Evolutionary conservation across 2,888 invertebrate genomes (phyloP), one percentile per base, ranked within the genome.

Genomic region (Idaea biselata): DNA sequence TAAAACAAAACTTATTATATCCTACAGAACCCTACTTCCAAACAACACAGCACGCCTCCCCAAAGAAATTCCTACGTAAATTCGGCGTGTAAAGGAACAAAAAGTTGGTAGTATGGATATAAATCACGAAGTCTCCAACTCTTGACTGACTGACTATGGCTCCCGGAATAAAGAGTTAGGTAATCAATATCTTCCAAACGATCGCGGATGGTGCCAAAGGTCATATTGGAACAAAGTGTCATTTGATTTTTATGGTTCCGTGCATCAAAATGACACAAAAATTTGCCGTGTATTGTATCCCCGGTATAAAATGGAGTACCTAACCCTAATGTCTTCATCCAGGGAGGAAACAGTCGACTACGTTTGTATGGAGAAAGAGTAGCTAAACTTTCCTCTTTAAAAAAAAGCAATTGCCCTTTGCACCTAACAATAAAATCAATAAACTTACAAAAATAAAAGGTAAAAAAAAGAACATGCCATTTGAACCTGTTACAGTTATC

Each of bases 401-500:
- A 14, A 14, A 44, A 8, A 8, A 14, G 14, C 44, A 44, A 44
- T 44, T 44, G 44, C 44, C 44, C 44, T 44, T 44, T 44, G 11
- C 44, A 44, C 44, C 14, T 44, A 44, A 44, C 44, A 44, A 14
- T 44, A 44, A 44, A 44, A 44, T 1, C 44, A 44, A 11, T 44
- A 44, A 44, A 44, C 14, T 44, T 25, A 5, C 3, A 25, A 25
- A 25, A 25, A n/a, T n/a, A n/a, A 25, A 25, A 25, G 5, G 25
- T 25, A 25, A 25, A 44, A 44, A 44, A 44, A 33, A 44, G 14
- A 44, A 44, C 44, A 14, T 14, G 44, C 44, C 44, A 44, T 44
- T 44, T 44, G 44, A 44, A 44, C 44, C 44, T 44, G 44, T 44
- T 44, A 44, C 44, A 44, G 44, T 44, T 44, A 44, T 44, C 44